phyloP scores from a whole-genome alignment of 2,888 invertebrate species.

The Trilocha varians region DNA sequence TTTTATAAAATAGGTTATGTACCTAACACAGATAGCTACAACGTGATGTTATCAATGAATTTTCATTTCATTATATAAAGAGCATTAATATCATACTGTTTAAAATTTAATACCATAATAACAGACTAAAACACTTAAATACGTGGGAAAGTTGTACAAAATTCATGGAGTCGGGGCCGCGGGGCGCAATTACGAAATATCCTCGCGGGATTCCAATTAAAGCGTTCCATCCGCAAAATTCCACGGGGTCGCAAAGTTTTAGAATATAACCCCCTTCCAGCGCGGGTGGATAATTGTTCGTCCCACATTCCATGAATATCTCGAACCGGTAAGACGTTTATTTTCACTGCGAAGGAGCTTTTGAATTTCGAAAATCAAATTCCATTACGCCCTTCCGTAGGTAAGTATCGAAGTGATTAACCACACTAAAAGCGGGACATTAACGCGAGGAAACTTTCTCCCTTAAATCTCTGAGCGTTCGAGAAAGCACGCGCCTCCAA shows the following conservation, averaged over 20 bases:
- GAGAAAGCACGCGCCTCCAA: constrained; percentile 38
- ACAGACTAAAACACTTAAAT: background rate
- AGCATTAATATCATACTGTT: background rate
- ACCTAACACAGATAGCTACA: too few species aligned
- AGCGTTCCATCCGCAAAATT: constrained; percentile 67
- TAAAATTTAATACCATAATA: background rate
- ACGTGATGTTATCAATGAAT: background rate
- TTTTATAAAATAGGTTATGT: too few species aligned
- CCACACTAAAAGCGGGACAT: background rate
- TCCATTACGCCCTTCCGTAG: too few species aligned
- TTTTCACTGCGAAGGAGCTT: background rate
- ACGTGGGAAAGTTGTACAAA: constrained; percentile 3
- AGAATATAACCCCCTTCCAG: constrained; percentile 8
- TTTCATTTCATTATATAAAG: too few species aligned
- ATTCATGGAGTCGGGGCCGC: constrained; percentile 8
- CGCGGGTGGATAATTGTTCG: constrained; percentile 28
- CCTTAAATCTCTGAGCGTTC: constrained; percentile 35
- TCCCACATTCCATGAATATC: constrained; percentile 55
- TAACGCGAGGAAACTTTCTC: background rate
- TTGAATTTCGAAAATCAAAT: too few species aligned
- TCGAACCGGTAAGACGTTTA: constrained; percentile 21
- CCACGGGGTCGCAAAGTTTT: constrained; percentile 40
- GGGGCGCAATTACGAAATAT: constrained; percentile 63
- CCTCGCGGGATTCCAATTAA: constrained; percentile 65
- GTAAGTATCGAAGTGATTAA: background rate